Conservation (phyloP, 2,113 vertebrate genomes). For the Phyllopteryx taeniolatus region DNA sequence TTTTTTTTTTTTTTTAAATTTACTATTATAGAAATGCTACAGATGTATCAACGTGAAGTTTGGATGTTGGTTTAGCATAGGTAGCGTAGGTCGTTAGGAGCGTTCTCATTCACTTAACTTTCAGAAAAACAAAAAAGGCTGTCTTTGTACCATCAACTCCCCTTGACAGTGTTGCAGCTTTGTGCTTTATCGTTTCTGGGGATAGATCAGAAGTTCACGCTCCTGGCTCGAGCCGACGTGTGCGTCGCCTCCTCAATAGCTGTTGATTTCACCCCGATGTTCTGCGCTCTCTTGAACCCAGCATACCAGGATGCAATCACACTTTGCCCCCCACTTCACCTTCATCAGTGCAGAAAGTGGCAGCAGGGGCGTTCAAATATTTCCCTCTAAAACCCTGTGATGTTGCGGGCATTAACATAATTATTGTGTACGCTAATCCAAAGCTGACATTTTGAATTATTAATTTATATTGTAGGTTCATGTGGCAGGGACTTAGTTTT, state of each 20-base stretch:
- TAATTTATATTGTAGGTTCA: conserved; percentile 10
- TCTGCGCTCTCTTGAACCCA: conserved; percentile 1
- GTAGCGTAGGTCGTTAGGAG: no score
- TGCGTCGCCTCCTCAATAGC: conserved; percentile 8
- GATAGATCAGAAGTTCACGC: conserved; percentile 6
- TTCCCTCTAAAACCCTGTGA: conserved; percentile 24
- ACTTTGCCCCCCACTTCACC: conserved; percentile 25
- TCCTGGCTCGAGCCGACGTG: background rate
- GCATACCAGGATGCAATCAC: background rate
- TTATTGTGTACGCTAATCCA: conserved; percentile 29
- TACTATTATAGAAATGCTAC: no score
- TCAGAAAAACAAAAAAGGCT: background rate
- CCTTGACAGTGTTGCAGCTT: background rate
- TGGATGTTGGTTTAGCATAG: no score
- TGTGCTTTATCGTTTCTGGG: background rate
- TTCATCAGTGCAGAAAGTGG: conserved; percentile 11
- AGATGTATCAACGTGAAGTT: no score
- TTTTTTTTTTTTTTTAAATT: no score
- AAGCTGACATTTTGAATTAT: conserved; percentile 14
- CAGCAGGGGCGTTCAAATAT: conserved; percentile 5
- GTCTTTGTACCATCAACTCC: background rate
- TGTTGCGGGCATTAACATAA: conserved; percentile 22
- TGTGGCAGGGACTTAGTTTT: background rate
- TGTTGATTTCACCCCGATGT: background rate
- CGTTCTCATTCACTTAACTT: no score